Evolutionary conservation across 2,888 invertebrate species (phyloP).

Genomic region (Mythimna impura): DNA sequence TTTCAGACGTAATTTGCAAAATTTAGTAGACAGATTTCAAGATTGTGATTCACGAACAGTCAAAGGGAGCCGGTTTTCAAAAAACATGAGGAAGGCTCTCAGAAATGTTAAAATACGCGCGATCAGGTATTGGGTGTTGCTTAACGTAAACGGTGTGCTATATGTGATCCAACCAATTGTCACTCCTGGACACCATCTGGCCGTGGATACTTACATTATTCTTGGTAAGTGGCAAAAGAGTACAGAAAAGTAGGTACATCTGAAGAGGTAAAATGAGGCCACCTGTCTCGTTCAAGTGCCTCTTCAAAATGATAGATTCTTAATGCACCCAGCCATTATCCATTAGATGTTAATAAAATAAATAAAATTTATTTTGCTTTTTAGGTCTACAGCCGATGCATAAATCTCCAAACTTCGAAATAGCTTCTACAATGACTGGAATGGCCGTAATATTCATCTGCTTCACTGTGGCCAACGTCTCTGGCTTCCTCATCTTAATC

Average conservation of each 20-base stretch:
- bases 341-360: not conserved
- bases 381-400: constrained; percentile 78
- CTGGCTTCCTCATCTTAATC: constrained; percentile 72
- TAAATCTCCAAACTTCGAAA: constrained; percentile 77
- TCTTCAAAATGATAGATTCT: not conserved
- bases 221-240: constrained; percentile 65
- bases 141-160: constrained; percentile 67
- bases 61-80: constrained; percentile 67
- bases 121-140: constrained; percentile 70
- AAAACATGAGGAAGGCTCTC: constrained; percentile 67
- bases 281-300: not conserved
- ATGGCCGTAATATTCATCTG: constrained; percentile 64
- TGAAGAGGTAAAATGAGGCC: not conserved
- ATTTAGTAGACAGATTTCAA: constrained; percentile 67
- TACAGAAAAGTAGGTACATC: not conserved
- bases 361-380: constrained; percentile 11
- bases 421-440: constrained; percentile 63
- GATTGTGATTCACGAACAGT: constrained; percentile 65
- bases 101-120: constrained; percentile 73
- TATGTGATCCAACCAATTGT: constrained; percentile 70
- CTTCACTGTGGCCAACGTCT: constrained; percentile 71
- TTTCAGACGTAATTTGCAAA: constrained; percentile 69
- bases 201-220: constrained; percentile 69
- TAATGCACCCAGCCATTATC: not conserved
- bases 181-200: constrained; percentile 73